Evolutionary conservation across 2,113 vertebrate species (phyloP), one percentile per base, ranked within the genome.

Genomic region (Ia io): DNA sequence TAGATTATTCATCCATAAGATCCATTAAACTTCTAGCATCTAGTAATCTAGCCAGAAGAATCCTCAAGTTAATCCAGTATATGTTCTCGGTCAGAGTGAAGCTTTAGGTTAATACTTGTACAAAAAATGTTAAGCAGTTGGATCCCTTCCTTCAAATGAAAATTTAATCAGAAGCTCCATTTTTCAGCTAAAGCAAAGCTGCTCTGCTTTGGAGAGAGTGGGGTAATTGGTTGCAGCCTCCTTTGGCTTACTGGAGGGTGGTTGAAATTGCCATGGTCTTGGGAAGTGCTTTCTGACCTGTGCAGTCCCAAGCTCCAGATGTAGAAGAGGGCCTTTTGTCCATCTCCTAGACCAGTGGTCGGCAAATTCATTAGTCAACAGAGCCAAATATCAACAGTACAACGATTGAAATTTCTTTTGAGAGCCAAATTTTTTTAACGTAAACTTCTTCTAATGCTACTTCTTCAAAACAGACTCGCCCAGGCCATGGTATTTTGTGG

Each of bases 1-100:
- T 70, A 94, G 25, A 3, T 89, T 96, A 63, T 79, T 4, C 56
- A 83, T 40, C 30, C 16, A 22, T 65, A 78, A 91, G n/a, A 13
- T 40, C 3, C 11, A 84, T 87, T 80, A 67, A 76, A 69, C 4
- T 69, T 79, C 13, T 42, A 77, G 32, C 87, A 65, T 79, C 47
- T 94, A 90, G 37, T 25, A 91, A 77, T n/a, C 49, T 70, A 35
- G 12, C 28, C 63, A 86, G 49, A 25, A 93, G 37, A 94, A 91
- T 79, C 22, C 30, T 92, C 28, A 91, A 12, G 11, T 69, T 59
- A 88, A 77, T 91, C 17, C 47, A 53, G 32, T 13, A 88, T n/a
- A 47, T 74, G 28, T 86, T 74, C 23, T 80, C n/a, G 18, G 83
- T 86, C 53, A 74, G 53, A 74, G 5, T 37, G n/a, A 85, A 94